Base-by-base conservation (phyloP, 2,113 vertebrate species). In the Microtus montanus region DNA sequence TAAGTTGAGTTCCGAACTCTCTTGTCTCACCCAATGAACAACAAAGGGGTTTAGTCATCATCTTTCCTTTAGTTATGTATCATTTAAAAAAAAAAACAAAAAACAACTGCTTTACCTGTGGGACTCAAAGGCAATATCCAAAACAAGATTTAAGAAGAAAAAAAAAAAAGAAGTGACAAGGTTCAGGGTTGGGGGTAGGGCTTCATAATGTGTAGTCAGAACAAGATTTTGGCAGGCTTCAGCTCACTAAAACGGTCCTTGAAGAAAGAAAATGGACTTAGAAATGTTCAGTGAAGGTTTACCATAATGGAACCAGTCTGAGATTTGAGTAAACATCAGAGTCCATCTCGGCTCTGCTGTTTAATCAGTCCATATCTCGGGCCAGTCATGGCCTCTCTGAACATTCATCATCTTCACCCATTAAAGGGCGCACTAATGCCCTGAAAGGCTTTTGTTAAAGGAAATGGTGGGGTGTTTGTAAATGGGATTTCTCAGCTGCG, bases 141-240 rank as follows among this genome's bases (percentile, higher is more conserved):
- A 93, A 94, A 90, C 35, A 87, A 96, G 89, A 92, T 87, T 92
- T 92, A 94, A 95, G 95, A 95, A 95, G 77, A 41, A 41, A 41
- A 41, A 41, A 41, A 41, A 41, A 41, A 41, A 41, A 41, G 95
- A 95, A 95, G 77, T 90, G 63, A 64, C 78, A 83, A 44, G 83
- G 82, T 70, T 95, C 95, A 87, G 83, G 5, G 35, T 75, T n/a
- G 64, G 91, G 49, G 80, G 5, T 9, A n/a, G 87, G 85, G 73
- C 19, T 90, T 73, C 47, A 0, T 80, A 89, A 92, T 95, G 92
- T 97, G 96, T 84, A 75, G 86, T 95, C 70, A 92, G 83, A 86
- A 64, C 41, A 38, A 93, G 54, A 70, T 79, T 97, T 96, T 93
- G 95, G 96, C 92, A 97, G 95, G 93, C 91, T 92, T 89, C 49